Evolutionary conservation across 2,113 vertebrate genomes (phyloP), one percentile per base, ranked within the genome.

Genomic region (Cololabis saira): DNA sequence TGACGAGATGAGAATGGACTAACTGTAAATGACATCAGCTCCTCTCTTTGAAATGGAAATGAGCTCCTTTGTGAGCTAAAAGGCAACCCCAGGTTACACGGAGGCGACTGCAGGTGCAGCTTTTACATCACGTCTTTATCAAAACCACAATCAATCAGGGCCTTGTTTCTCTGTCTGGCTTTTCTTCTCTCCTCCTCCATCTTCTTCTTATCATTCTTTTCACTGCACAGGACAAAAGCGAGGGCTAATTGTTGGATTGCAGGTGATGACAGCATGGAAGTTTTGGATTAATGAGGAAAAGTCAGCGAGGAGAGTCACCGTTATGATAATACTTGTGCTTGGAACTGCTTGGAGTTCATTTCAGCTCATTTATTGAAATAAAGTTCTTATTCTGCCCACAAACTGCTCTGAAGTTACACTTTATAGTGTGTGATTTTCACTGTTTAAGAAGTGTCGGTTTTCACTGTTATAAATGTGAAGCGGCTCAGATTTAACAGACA

Each of bases 41-140:
- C 19, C 7, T 18, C 48, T 63, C 55, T 71, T 80, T 77, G 40
- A 80, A 56, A 74, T 76, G 77, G 27, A 71, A 74, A 83, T 77
- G 16, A 24, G 2, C 48, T 16, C 11, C 61, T 62, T n/a, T 61
- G 64, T 19, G 57, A 22, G 71, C 51, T 37, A 62, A 55, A 54
- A 59, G 30, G 50, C 33, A 7, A 4, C 53, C 33, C 12, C 47
- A 18, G 70, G 51, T 71, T 30, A 58, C 56, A 47, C 66, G 45
- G 44, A 22, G 49, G 40, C 48, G 18, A 0, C 49, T 72, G n/a
- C 68, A 57, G 64, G 45, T 66, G 74, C 13, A 16, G 37, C 51
- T 52, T 47, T 57, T 71, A 47, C 49, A 63, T 1, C 1, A 0
- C 37, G 0, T 63, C 58, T 22, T 58, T 22, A 55, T 45, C 17